phyloP scores from a whole-genome alignment of 2,797 vertebrate species.

The Mallotus villosus region DNA sequence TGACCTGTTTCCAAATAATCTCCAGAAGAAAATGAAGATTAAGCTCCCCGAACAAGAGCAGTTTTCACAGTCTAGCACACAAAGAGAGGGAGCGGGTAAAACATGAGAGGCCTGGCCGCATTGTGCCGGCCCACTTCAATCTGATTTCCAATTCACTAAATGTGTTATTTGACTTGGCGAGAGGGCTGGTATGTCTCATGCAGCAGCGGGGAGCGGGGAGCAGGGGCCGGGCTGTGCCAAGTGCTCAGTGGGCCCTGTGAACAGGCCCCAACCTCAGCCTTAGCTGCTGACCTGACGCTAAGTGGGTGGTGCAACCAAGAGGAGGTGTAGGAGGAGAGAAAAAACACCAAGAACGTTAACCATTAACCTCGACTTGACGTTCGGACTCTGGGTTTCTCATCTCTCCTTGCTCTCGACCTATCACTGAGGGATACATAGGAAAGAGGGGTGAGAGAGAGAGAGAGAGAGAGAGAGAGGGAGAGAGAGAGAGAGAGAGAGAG shows the following conservation, averaged over 20 bases:
- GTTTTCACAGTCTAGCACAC: constrained; percentile 85
- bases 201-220: constrained; percentile 88
- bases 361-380: constrained; percentile 86
- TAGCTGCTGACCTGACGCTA: constrained; percentile 65
- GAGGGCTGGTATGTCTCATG: constrained; percentile 86
- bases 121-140: constrained; percentile 91
- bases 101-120: constrained; percentile 86
- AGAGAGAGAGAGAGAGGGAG: not conserved
- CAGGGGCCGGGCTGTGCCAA: constrained; percentile 88
- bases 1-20: constrained; percentile 96
- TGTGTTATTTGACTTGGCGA: constrained; percentile 98
- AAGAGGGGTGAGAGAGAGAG: constrained; percentile 11
- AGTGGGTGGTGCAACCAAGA: constrained; percentile 89
- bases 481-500: constrained; percentile 14
- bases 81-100: constrained; percentile 82
- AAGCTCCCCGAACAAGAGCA: constrained; percentile 86
- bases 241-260: constrained; percentile 84
- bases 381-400: constrained; percentile 80
- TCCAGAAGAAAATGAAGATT: constrained; percentile 82
- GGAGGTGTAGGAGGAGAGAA: constrained; percentile 59
- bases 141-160: constrained; percentile 94
- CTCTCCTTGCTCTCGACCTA: constrained; percentile 69
- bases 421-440: constrained; percentile 40
- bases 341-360: constrained; percentile 73
- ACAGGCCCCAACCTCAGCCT: constrained; percentile 85